These are phyloP conservation scores for Allophyes oxyacanthae DNA, from an alignment of 2,888 invertebrate species.

Conservation along the genomic window DNA sequence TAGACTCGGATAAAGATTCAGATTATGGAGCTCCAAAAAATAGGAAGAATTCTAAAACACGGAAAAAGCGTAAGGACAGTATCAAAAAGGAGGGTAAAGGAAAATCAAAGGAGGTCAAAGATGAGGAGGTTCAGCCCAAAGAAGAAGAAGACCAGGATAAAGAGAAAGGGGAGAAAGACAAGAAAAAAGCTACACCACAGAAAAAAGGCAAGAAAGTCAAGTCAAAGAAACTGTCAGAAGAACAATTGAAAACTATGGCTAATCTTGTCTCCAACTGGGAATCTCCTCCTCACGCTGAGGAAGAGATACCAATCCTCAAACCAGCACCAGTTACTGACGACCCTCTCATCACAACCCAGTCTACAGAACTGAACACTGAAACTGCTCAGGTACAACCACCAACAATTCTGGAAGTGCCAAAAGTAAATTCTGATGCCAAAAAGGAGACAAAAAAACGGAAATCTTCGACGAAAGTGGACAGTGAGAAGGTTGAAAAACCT, in stretches of 20 bases:
- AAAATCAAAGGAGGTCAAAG: slow-evolving; percentile 54
- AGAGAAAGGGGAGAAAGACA: slow-evolving; percentile 54
- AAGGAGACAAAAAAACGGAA: slow-evolving; percentile 77
- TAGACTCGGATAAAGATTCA: slow-evolving; percentile 84
- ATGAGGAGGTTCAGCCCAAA: slow-evolving; percentile 51
- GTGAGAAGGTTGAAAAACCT: slow-evolving; percentile 63
- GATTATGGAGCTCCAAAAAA: slow-evolving; percentile 78
- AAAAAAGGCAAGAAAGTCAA: slow-evolving; percentile 66
- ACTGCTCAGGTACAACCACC: slow-evolving; percentile 7
- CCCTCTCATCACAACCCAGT: slow-evolving; percentile 51
- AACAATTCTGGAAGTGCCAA: slow-evolving; percentile 2
- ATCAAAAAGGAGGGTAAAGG: slow-evolving; percentile 66
- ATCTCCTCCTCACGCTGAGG: slow-evolving; percentile 74
- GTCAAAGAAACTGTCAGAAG: slow-evolving; percentile 75
- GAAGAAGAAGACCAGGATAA: slow-evolving; percentile 47
- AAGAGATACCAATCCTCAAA: slow-evolving; percentile 53
- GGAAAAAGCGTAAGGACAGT: slow-evolving; percentile 70
- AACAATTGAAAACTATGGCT: slow-evolving; percentile 76
- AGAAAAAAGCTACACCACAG: slow-evolving; percentile 46
- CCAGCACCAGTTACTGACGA: slow-evolving; percentile 32
- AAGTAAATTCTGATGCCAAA: slow-evolving; percentile 42
- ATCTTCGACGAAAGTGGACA: slow-evolving; percentile 59
- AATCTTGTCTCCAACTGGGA: slow-evolving; percentile 79
- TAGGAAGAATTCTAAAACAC: slow-evolving; percentile 66
- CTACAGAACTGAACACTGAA: slow-evolving; percentile 9